Evolutionary conservation across 2,113 vertebrate genomes (phyloP), one percentile per base, ranked within the genome.

Genomic region (Tachuris rubrigastra): DNA sequence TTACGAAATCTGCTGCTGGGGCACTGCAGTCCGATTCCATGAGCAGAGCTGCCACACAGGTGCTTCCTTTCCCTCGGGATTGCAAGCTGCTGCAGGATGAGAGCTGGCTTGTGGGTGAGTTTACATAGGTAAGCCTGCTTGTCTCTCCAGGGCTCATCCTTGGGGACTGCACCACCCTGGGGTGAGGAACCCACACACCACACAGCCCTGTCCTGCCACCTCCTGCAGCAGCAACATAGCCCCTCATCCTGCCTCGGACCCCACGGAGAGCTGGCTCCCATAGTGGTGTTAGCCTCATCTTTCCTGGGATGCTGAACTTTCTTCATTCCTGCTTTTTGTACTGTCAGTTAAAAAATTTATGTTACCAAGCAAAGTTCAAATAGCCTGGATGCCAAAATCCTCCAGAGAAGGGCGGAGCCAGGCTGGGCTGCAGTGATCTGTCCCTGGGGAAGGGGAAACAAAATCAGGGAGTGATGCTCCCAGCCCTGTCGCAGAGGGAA

Each of bases 231-330:
- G 56, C 42, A 27, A n/a, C 49, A 28, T 9, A 1, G 41, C 35
- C 56, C 79, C 53, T 66, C 7, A n/a, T 59, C 69, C 69, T n/a
- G 13, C 9, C 50, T 12, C 3, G 5, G 46, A 27, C 44, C 4
- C 49, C 53, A 44, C 8, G 2, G 2, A 13, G 39, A 30, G 31
- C 12, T 22, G 56, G 1, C 25, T 79, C 27, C 65, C 56, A 12
- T 14, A 7, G 23, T 0, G 0, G 14, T 7, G 37, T 62, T 5
- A 62, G n/a, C 59, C 22, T 73, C 0, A 0, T 17, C 59, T 23
- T 41, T 22, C 65, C 44, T 0, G 0, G n/a, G 49, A 15, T 21
- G 49, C 59, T 37, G 74, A 63, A 49, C 74, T 62, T 58, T 18
- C 24, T 37, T 73, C 30, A 8, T 27, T 49, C 59, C 44, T 9